Evolutionary conservation across 2,797 vertebrate genomes (phyloP).

Genomic region (Megaceryle alcyon): DNA sequence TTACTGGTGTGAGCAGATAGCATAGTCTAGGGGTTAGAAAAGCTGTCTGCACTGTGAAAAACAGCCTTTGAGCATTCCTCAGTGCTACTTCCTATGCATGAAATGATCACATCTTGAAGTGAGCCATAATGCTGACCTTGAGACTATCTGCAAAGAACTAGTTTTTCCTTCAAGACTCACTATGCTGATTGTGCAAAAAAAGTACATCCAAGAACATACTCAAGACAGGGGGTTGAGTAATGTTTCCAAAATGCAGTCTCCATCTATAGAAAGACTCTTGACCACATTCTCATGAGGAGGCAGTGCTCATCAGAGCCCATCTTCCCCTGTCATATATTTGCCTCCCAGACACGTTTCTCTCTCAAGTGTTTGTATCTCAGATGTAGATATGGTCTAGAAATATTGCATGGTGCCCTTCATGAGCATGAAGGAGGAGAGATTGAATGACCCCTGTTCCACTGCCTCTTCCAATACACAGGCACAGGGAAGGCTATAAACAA

Average conservation of each 20-base stretch:
- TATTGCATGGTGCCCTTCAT: background rate
- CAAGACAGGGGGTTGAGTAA: background rate
- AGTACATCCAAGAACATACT: background rate
- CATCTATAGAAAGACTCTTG: background rate
- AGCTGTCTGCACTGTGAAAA: background rate
- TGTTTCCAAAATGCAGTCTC: background rate
- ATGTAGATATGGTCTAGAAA: background rate
- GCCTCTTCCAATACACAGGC: background rate
- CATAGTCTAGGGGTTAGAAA: background rate
- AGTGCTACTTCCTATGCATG: background rate
- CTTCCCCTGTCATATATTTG: background rate
- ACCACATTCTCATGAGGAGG: background rate
- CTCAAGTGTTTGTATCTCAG: background rate
- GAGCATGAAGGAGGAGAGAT: background rate
- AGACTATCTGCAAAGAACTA: background rate
- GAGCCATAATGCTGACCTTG: background rate
- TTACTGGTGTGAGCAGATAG: background rate
- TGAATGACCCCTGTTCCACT: accelerated
- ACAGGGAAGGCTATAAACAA: background rate
- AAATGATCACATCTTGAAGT: background rate
- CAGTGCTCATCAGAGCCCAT: background rate
- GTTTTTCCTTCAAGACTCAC: background rate
- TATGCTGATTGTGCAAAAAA: background rate
- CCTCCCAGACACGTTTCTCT: background rate
- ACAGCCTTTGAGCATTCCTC: background rate